Evolutionary conservation across 2,797 vertebrate species (phyloP), one percentile per base, ranked within the genome.

Genomic region (Lacerta viridis): DNA sequence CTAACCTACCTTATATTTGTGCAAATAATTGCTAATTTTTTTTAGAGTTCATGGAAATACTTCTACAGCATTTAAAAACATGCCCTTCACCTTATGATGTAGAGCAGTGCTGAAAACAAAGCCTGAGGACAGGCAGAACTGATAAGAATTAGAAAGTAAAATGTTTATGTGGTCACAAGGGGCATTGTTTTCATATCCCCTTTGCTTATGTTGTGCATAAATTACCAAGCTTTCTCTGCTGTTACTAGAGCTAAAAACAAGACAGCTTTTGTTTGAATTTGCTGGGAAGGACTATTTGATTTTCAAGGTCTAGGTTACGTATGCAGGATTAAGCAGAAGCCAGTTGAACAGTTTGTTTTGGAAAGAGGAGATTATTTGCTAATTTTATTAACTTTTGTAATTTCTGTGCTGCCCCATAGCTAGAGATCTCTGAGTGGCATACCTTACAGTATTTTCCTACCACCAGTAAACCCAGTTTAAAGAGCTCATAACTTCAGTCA

Each of bases 121-220:
- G 55, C 90, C 93, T 46, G 78, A 78, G 84, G 93, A 89, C 61
- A 91, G 87, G 94, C 91, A 95, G 91, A 93, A 94, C 91, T 95
- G 91, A 95, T 95, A 95, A 90, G 93, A 95, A 94, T 93, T 95
- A 93, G 83, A 95, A 94, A 94, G 90, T 86, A 77, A 94, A 94
- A 92, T 91, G 92, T 88, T 93, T 91, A 90, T 89, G 91, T 50
- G 86, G 91, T 92, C 94, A 94, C 92, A 91, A 82, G 92, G 92
- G 94, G 94, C 88, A 87, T 93, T 91, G 83, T 91, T 88, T 87
- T 94, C 89, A 93, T 90, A 95, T 93, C 87, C 92, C 94, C 92
- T 95, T 91, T 90, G 92, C 91, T 93, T 94, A 92, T 93, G 89
- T 94, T 94, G 92, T 95, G 87, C 94, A 94, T 95, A 94, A 94